Base-by-base conservation (phyloP, 2,113 vertebrate species). In the Cardinalis cardinalis region DNA sequence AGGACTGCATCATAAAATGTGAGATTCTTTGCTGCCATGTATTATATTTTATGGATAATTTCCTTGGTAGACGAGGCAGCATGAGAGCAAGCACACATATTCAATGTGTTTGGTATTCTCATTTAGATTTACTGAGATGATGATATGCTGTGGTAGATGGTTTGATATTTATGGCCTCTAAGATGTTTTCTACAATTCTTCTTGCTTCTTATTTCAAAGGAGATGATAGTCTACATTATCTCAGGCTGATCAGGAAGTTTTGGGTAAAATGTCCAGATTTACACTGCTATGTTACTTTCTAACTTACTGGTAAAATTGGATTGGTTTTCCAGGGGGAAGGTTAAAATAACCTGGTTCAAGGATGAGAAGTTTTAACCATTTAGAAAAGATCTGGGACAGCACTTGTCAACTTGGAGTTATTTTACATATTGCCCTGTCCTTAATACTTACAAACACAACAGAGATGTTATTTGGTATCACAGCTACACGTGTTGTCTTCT, bases 11-110 rank as follows among this genome's bases (percentile, higher is more conserved):
- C n/a, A 40, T 24, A 49, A 63, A 36, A 12, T 24, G n/a, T 16
- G 48, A 63, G 25, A 43, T 12, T 74, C 65, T 32, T 73, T 52
- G 14, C 24, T 77, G 34, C 18, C 19, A 3, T 0, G 0, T 2
- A 7, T 38, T 38, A 7, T 38, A 11, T 20, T 84, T 80, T 24
- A 25, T 40, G 25, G 6, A 15, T 38, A 71, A 52, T 64, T 71
- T 24, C 65, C 68, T 83, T 7, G 1, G 21, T 38, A 34, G 43
- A 71, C 0, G 0, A 32, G 23, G n/a, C 49, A 87, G 21, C 34
- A 14, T 38, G 32, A 71, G n/a, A 84, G 24, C 18, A 49, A 56
- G 60, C 20, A 24, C 20, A 29, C 16, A 20, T 21, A 41, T 12
- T 40, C n/a, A 40, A 18, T 32, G 14, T 31, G 26, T n/a, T 70